Conservation (phyloP, 2,797 vertebrate genomes). For the Balearica regulorum region DNA sequence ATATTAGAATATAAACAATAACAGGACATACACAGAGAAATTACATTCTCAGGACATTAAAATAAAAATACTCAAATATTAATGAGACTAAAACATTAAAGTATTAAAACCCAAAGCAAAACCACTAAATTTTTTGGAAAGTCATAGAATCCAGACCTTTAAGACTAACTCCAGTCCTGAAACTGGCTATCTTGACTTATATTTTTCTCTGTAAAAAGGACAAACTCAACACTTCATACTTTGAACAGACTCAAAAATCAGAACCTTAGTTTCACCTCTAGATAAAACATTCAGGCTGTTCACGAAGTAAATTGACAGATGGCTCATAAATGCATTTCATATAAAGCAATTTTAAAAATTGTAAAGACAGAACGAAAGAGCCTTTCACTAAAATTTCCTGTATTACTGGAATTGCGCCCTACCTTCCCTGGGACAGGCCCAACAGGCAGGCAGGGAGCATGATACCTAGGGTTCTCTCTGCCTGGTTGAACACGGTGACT, state of each 20-base stretch:
- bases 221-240: neutral
- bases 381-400: neutral
- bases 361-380: neutral
- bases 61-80: neutral
- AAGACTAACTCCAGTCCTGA: neutral
- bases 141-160: neutral
- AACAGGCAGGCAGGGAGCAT: too few species aligned
- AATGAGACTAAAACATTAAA: neutral
- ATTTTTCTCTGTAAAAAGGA: neutral
- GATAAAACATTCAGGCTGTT: neutral
- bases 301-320: neutral
- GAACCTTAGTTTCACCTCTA: neutral
- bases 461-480: too few species aligned
- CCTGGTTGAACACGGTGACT: too few species aligned
- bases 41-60: neutral
- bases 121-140: neutral
- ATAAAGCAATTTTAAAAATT: neutral
- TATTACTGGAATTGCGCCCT: too few species aligned
- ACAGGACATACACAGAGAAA: neutral
- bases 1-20: neutral
- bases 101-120: neutral
- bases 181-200: neutral
- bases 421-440: too few species aligned
- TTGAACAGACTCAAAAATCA: neutral
- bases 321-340: neutral